Evolutionary conservation across 2,888 invertebrate genomes (phyloP).

Genomic region (Tupiocoris notatus): DNA sequence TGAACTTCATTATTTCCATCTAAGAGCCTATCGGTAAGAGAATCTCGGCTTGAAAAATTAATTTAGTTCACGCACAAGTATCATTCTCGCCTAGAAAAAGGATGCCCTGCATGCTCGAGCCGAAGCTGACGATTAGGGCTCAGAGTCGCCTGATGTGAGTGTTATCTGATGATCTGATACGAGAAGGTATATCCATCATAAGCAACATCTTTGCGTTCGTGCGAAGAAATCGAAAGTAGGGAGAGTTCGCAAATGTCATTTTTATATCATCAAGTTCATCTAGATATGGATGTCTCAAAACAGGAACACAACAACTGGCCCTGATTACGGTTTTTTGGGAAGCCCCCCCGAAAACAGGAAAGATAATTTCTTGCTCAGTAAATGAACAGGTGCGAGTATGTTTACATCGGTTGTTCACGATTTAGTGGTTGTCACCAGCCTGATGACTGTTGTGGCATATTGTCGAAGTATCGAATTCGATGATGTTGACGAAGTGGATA

Average conservation of each 20-base stretch:
- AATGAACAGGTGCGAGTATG: not conserved
- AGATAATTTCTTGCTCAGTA: not conserved
- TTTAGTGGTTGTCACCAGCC: not conserved
- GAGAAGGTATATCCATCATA: not conserved
- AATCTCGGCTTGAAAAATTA: too few relatives aligned
- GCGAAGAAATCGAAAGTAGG: not conserved
- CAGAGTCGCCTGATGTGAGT: not conserved
- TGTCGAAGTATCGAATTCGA: not conserved
- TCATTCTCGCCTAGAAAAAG: not conserved
- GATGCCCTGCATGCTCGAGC: not conserved
- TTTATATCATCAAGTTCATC: too few relatives aligned
- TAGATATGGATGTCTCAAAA: too few relatives aligned
- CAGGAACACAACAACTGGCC: not conserved
- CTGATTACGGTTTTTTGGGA: not conserved
- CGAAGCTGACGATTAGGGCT: not conserved
- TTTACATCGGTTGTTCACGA: not conserved
- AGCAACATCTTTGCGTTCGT: not conserved
- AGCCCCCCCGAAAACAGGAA: not conserved
- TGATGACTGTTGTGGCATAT: not conserved
- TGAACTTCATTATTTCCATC: too few relatives aligned
- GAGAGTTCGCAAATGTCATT: not conserved
- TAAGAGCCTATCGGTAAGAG: too few relatives aligned
- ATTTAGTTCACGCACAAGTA: too few relatives aligned
- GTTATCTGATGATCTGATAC: not conserved
- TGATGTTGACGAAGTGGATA: constrained; percentile 28